Evolutionary conservation across 1,140 invertebrate genomes (phyloP).

Genomic region (Phocides pigmalion): DNA sequence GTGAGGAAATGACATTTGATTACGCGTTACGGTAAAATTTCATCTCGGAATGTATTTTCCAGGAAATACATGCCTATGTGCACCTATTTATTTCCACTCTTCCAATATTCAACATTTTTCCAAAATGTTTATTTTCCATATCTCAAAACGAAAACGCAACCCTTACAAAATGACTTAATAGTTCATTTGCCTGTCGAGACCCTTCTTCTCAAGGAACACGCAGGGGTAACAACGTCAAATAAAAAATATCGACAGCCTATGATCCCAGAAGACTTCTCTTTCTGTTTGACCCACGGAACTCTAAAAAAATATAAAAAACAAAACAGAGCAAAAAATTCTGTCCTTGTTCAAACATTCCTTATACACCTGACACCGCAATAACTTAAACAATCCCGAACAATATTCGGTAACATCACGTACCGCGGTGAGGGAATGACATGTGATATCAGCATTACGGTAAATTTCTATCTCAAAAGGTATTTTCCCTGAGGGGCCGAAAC

Average conservation of each 20-base stretch:
- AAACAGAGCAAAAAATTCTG: background rate
- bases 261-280: too few species aligned
- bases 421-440: constrained; percentile 18
- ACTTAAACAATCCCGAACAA: background rate
- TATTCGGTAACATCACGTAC: constrained; percentile 3
- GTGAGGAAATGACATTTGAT: constrained; percentile 14
- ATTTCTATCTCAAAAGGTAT: constrained; percentile 26
- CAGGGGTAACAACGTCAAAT: too few species aligned
- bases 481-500: constrained; percentile 8
- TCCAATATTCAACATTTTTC: too few species aligned
- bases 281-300: too few species aligned
- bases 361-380: background rate
- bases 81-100: too few species aligned
- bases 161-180: too few species aligned
- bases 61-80: background rate
- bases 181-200: too few species aligned
- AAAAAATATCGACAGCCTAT: too few species aligned
- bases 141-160: too few species aligned
- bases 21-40: background rate
- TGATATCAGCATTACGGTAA: constrained; percentile 7
- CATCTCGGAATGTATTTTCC: constrained; percentile 19
- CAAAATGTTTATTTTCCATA: too few species aligned
- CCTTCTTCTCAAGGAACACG: too few species aligned
- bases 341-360: background rate
- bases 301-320: too few species aligned